A percentile compares a stretch with the other conserved stretches of the same genome.
Evolutionary conservation across 2,888 invertebrate genomes (phyloP).

Genomic region (Pyralis farinalis): DNA sequence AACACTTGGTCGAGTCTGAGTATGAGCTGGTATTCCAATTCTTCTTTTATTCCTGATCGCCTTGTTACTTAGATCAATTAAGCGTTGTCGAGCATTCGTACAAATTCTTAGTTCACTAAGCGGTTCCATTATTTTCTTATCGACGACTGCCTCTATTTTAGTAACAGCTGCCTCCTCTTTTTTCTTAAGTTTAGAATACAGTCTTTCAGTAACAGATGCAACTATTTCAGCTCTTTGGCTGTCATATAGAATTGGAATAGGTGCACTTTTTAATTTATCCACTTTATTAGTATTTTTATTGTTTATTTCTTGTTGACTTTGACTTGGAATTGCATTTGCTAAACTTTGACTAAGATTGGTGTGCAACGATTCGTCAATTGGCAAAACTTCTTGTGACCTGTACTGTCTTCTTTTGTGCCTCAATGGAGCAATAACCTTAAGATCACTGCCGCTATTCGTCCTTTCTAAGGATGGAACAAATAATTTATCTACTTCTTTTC

Average conservation of each 20-base stretch:
- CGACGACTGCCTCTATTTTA: conserved; percentile 59
- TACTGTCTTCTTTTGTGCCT: conserved; percentile 64
- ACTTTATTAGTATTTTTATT: conserved; percentile 21
- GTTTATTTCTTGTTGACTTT: conserved; percentile 38
- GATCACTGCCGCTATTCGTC: conserved; percentile 64
- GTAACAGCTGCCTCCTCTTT: conserved; percentile 70
- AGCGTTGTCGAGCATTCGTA: conserved; percentile 78
- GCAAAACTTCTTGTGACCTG: conserved; percentile 69
- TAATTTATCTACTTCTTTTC: conserved; percentile 63
- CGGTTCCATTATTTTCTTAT: conserved; percentile 64
- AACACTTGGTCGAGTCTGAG: conserved; percentile 78
- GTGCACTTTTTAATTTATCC: conserved; percentile 35
- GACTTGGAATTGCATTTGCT: conserved; percentile 32
- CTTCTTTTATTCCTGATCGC: conserved; percentile 76
- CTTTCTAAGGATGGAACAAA: conserved; percentile 64
- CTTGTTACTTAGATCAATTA: conserved; percentile 81
- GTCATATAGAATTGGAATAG: conserved; percentile 55
- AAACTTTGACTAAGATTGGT: conserved; percentile 23
- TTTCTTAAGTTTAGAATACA: conserved; percentile 81
- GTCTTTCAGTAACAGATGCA: conserved; percentile 85
- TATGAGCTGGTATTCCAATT: conserved; percentile 76
- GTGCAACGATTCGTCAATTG: conserved; percentile 36
- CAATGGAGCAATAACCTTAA: conserved; percentile 59
- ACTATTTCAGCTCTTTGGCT: conserved; percentile 85
- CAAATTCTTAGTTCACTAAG: conserved; percentile 80